Conservation (phyloP, 2,888 invertebrate species). For the Acronicta aceris region DNA sequence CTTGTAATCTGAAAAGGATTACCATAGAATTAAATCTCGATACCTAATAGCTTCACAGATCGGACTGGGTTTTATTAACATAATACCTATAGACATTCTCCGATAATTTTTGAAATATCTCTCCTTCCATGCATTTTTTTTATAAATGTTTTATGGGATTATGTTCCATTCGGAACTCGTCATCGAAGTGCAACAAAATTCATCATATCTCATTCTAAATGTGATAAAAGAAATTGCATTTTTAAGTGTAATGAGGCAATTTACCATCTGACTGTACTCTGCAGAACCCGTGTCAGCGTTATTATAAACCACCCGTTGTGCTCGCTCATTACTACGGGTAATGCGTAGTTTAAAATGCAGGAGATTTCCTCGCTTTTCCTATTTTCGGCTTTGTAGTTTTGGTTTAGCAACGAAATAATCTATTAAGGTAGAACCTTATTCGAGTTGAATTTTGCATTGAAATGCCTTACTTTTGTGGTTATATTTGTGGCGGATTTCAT, state of each 20-base stretch:
- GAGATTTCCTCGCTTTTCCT: constrained; percentile 39
- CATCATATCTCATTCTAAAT: constrained; percentile 12
- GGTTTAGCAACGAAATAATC: constrained; percentile 28
- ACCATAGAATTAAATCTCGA: no score
- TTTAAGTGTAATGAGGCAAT: constrained; percentile 62
- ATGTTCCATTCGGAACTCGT: not conserved
- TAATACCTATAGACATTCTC: no score
- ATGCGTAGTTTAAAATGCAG: constrained; percentile 60
- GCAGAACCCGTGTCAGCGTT: constrained; percentile 46
- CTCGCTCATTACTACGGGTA: constrained; percentile 55
- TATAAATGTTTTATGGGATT: no score
- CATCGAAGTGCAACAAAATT: constrained; percentile 8
- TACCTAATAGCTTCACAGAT: no score
- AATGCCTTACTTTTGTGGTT: not conserved
- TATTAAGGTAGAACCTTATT: constrained; percentile 25
- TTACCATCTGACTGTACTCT: constrained; percentile 53
- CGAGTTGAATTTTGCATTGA: constrained; percentile 1
- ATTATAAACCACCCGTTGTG: constrained; percentile 61
- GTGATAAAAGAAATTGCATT: constrained; percentile 41
- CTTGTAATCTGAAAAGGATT: no score
- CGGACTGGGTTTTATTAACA: no score
- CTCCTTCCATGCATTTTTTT: no score
- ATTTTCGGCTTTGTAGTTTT: constrained; percentile 38
- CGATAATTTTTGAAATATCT: no score
- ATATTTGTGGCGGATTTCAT: no score